Evolutionary conservation across 2,888 invertebrate species (phyloP).

Genomic region (Tenthredo amoena): DNA sequence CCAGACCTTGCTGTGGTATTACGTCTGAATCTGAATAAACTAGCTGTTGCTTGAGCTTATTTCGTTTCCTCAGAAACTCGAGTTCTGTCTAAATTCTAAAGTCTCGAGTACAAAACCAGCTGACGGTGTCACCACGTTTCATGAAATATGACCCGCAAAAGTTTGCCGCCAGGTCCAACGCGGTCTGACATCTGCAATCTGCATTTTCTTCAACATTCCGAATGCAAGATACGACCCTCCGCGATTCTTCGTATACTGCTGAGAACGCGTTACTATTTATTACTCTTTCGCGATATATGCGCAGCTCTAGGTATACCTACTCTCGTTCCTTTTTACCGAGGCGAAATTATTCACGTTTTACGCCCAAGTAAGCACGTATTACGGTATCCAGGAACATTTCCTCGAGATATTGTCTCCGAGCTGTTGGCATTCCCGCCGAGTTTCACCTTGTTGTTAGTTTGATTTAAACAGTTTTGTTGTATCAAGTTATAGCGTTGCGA

Average conservation of each 20-base stretch:
- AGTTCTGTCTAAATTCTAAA: constrained; percentile 48
- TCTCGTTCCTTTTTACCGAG: constrained; percentile 4
- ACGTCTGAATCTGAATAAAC: constrained; percentile 66
- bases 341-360: constrained; percentile 41
- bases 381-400: constrained; percentile 22
- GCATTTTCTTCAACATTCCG: constrained; percentile 59
- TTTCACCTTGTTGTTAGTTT: neutral
- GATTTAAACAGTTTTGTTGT: neutral
- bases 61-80: constrained; percentile 39
- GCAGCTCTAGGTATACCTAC: neutral
- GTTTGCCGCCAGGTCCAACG: constrained; percentile 57
- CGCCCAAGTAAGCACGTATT: constrained; percentile 42
- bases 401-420: constrained; percentile 30
- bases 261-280: constrained; percentile 41
- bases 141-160: constrained; percentile 66
- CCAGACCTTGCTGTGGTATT: constrained; percentile 54
- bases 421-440: constrained; percentile 11
- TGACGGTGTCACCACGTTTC: constrained; percentile 59
- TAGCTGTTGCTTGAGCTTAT: constrained; percentile 62
- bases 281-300: constrained; percentile 21
- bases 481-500: neutral
- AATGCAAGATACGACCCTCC: constrained; percentile 31
- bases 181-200: constrained; percentile 65
- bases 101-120: constrained; percentile 51
- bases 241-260: constrained; percentile 16